These are phyloP conservation scores for Limenitis camilla DNA, from an alignment of 2,888 invertebrate species.

Conservation along the genomic window DNA sequence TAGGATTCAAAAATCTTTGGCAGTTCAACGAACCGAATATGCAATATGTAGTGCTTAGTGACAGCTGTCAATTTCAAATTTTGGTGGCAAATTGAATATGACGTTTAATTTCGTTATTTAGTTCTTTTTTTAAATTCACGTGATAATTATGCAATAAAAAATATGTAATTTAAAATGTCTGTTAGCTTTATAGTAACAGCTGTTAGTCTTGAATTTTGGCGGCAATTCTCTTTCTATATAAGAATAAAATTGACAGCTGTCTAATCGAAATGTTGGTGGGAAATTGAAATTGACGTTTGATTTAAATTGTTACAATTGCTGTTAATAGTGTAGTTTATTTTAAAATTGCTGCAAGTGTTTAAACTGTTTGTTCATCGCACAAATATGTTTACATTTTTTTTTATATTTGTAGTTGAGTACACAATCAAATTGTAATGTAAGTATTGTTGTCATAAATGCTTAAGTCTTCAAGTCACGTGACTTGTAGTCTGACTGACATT, in stretches of 20 bases:
- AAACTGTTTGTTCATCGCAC: conserved; percentile 30
- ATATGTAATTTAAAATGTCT: too few relatives aligned
- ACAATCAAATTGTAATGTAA: conserved; percentile 13
- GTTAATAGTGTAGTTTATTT: too few relatives aligned
- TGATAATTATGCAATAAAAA: too few relatives aligned
- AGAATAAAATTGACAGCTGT: too few relatives aligned
- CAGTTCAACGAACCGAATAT: background rate
- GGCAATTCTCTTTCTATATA: too few relatives aligned
- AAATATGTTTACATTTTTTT: conserved; percentile 18
- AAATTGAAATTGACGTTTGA: too few relatives aligned
- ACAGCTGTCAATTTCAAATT: conserved; percentile 18
- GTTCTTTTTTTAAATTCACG: background rate
- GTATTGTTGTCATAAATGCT: conserved; percentile 14
- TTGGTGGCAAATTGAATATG: conserved; percentile 13
- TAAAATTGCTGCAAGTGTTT: too few relatives aligned
- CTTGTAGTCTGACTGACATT: conserved; percentile 8
- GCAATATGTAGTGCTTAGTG: conserved; percentile 4
- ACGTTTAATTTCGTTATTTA: background rate
- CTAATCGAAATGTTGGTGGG: too few relatives aligned
- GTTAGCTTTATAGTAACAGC: too few relatives aligned
- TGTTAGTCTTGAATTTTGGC: too few relatives aligned
- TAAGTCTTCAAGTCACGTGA: background rate
- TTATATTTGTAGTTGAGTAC: conserved; percentile 13
- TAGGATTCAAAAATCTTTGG: too few relatives aligned
- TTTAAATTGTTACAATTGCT: too few relatives aligned